Percentiles rank a stretch among this genome's conserved stretches.
phyloP scores from a whole-genome alignment of 2,113 vertebrate genomes.

The Rhineura floridana region DNA sequence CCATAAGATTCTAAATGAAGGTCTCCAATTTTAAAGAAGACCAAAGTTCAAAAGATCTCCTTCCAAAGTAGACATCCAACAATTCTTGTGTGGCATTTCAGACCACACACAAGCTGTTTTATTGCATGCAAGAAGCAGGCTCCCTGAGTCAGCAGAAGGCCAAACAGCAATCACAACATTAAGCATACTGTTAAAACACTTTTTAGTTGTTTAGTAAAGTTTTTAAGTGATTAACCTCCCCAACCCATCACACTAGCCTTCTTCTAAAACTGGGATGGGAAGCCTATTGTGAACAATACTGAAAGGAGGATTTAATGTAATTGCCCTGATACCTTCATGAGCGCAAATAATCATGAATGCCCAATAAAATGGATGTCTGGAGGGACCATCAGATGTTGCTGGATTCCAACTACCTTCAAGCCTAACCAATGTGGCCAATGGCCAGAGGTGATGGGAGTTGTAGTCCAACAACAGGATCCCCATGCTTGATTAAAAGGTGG shows the following conservation, averaged over 20 bases:
- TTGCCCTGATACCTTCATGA: too few species aligned
- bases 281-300: too few species aligned
- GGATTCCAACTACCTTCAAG: too few species aligned
- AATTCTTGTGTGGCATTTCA: conserved; percentile 25
- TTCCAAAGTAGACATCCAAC: conserved; percentile 35
- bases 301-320: too few species aligned
- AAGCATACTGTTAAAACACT: background rate
- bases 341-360: too few species aligned
- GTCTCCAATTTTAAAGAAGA: conserved; percentile 20
- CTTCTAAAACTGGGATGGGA: background rate
- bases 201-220: background rate
- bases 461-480: too few species aligned
- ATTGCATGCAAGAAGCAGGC: background rate
- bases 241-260: background rate
- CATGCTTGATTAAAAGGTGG: background rate
- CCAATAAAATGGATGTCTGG: too few species aligned
- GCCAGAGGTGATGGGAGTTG: too few species aligned
- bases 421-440: too few species aligned
- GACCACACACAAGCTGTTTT: conserved; percentile 50
- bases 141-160: conserved; percentile 24
- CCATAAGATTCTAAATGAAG: conserved; percentile 28
- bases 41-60: conserved; percentile 34
- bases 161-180: rapidly evolving
- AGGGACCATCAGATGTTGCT: too few species aligned
- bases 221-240: background rate